Base-by-base conservation (phyloP, 2,113 vertebrate species). In the Petromus typicus region DNA sequence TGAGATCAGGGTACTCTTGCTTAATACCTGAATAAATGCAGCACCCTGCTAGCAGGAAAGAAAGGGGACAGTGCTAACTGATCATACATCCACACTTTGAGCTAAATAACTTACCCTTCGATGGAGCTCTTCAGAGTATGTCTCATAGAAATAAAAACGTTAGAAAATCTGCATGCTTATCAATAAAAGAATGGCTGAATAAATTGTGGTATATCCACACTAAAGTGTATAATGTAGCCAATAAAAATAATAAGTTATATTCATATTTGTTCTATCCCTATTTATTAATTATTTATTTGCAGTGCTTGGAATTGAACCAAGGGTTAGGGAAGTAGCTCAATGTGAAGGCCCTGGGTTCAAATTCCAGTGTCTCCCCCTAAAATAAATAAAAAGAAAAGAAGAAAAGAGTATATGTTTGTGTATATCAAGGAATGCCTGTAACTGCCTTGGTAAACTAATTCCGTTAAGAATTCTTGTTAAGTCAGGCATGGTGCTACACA, bases 361-460 rank as follows among this genome's bases (percentile, higher is more conserved):
- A 40, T 37, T 37, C 37, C 67, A 71, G 37, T 71, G 20, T 37
- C 37, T 40, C 67, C 9, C 9, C 4, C 20, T 9, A 23, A 40
- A 71, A 71, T 40, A 67, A 67, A 67, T 67, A 11, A 71, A 40
- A 71, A 71, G 67, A 69, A 69, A 34, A 16, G 4, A 20, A 40
- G 17, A 40, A 43, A 51, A 78, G 59, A 84, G 78, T 57, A 40
- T 37, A 82, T 73, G 25, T 32, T 78, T 88, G 20, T 12, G 51
- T 88, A 76, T 88, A 69, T 48, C 59, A 91, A 88, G 12, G 34
- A 59, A 56, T 78, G 43, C 25, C 45, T 83, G 16, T 76, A 92
- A 76, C 82, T 92, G 83, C 32, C 78, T 92, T 66, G 16, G 34
- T 67, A 95, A 59, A 83, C 34, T 86, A 56, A 89, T 96, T 91